phyloP scores from a whole-genome alignment of 2,888 invertebrate species.

The Archips crataeganus region DNA sequence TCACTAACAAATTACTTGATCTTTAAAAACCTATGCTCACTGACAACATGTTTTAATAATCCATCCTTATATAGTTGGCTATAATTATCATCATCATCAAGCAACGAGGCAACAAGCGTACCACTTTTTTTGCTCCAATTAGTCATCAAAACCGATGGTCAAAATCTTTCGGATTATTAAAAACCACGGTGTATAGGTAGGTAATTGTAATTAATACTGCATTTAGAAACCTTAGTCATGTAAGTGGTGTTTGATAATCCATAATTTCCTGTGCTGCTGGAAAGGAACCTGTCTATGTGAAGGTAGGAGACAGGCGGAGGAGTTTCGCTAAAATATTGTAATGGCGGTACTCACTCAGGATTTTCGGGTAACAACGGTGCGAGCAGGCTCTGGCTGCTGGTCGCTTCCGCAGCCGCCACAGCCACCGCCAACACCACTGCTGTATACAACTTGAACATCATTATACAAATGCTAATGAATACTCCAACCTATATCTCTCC shows the following conservation, averaged over 20 bases:
- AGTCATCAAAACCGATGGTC: too few species aligned
- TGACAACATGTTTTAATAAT: too few species aligned
- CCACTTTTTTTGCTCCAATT: too few species aligned
- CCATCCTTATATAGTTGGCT: too few species aligned
- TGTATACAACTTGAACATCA: conserved; percentile 63
- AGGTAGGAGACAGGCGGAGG: not conserved
- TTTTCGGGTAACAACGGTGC: conserved; percentile 46
- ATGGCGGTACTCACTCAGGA: conserved; percentile 48
- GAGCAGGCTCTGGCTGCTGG: conserved; percentile 51
- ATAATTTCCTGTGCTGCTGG: not conserved
- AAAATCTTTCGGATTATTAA: too few species aligned
- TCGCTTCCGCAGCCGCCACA: conserved; percentile 66
- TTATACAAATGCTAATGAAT: conserved; percentile 46
- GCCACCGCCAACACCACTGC: conserved; percentile 60
- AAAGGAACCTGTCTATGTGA: not conserved
- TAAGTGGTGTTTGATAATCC: not conserved
- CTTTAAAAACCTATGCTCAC: too few species aligned
- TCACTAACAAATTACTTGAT: too few species aligned
- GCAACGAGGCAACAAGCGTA: too few species aligned
- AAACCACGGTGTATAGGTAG: too few species aligned
- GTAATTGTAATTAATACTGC: too few species aligned
- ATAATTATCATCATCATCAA: too few species aligned
- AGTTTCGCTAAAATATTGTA: not conserved
- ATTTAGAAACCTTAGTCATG: too few species aligned
- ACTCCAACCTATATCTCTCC: conserved; percentile 48